Evolutionary conservation across 1,140 invertebrate species (phyloP), one percentile per base, ranked within the genome.

Genomic region (Drosophila parvula): DNA sequence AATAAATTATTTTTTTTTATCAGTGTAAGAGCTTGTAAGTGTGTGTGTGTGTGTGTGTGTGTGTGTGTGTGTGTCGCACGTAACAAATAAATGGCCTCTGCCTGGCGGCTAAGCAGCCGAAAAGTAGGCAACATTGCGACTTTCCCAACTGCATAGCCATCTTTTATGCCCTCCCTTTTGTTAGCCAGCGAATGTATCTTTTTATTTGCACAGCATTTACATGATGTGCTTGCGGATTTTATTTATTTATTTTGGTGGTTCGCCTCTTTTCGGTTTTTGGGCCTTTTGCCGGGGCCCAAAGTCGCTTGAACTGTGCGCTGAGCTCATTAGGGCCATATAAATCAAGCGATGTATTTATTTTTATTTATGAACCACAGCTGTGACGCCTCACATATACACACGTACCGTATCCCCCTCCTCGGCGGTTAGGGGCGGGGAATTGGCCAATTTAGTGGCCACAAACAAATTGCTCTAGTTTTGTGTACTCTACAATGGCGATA

Each of bases 311-410:
- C 51, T 74, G 48, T 64, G 60, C 67, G 18, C 62, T 68, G 63
- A 79, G 76, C 84, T 88, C 83, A 88, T 88, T 88, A 89, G 84
- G 77, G 76, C 50, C 58, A 75, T 73, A 80, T 78, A 83, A 88
- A 88, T 88, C 79, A 83, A 79, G 76, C 63, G 67, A 79, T 86
- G 71, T 79, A 79, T 82, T 88, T 83, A 70, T 85, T 85, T 86
- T 79, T 79, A 88, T 88, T 88, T 86, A 74, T 77, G 78, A 79
- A 75, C 64, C 83, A 77, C 79, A 88, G 83, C 83, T 89, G 84
- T 67, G 79, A 61, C 76, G 67, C 50, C 83, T 76, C 70, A 55
- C 81, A 18, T n/a, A 30, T 0, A 36, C 30, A 36, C 50, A 36
- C 32, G 16, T 38, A 9, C 12, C 32, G 32, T 12, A 22, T n/a